Conservation (phyloP, 2,797 vertebrate species). For the Sparus aurata region DNA sequence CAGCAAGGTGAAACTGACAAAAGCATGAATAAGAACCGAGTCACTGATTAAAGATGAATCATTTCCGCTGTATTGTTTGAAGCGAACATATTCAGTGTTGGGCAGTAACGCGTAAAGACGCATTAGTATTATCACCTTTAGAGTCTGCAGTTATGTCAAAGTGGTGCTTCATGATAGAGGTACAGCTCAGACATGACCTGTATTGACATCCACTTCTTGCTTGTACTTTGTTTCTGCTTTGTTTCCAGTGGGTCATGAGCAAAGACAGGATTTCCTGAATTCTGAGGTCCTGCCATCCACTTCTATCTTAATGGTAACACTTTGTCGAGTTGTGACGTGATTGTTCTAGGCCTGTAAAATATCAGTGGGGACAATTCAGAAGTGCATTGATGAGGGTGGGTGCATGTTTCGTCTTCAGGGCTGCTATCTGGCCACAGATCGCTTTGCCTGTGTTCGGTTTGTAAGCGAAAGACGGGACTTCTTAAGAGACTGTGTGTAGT, state of each 20-base stretch:
- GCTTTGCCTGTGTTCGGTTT: neutral
- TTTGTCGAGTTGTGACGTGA: too few species aligned
- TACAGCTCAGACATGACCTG: slow-evolving; percentile 2
- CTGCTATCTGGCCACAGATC: neutral
- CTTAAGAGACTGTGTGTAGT: too few species aligned
- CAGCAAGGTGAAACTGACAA: slow-evolving; percentile 61
- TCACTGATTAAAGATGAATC: slow-evolving; percentile 33
- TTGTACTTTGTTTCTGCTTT: too few species aligned
- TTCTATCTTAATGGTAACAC: too few species aligned
- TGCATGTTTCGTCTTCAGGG: too few species aligned
- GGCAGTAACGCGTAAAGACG: neutral
- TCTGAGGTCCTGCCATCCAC: too few species aligned
- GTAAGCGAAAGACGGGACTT: neutral
- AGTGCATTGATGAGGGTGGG: neutral
- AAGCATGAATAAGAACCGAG: slow-evolving; percentile 41
- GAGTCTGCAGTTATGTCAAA: neutral
- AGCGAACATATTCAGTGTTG: neutral
- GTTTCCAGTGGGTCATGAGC: too few species aligned
- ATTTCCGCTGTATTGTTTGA: slow-evolving; percentile 19
- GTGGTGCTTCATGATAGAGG: neutral
- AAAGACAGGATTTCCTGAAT: too few species aligned
- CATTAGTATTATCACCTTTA: neutral
- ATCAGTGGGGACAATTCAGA: neutral
- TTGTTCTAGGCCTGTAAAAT: too few species aligned
- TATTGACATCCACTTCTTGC: neutral